Percentiles rank a stretch among this genome's conserved stretches.
phyloP scores from a whole-genome alignment of 2,888 invertebrate genomes.

The Agrochola circellaris region DNA sequence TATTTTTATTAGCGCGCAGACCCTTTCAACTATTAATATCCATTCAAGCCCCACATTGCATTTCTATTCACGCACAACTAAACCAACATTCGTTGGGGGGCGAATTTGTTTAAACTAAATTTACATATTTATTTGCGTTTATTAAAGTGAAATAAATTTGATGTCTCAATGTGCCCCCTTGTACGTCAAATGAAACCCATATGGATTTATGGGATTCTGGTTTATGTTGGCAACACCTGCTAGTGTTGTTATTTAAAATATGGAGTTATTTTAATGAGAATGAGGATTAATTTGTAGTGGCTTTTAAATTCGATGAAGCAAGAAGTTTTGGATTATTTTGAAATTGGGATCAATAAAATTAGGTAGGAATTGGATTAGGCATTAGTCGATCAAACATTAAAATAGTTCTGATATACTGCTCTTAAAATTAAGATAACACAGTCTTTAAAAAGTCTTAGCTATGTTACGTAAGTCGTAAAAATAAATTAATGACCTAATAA shows the following conservation, averaged over 20 bases:
- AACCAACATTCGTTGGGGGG: slow-evolving; percentile 56
- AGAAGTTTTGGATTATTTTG: neutral
- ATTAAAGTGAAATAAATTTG: slow-evolving; percentile 85
- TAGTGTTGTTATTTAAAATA: slow-evolving; percentile 33
- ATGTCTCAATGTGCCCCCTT: slow-evolving; percentile 75
- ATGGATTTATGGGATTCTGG: slow-evolving; percentile 55
- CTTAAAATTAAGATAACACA: slow-evolving; percentile 1
- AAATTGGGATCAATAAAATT: slow-evolving; percentile 8
- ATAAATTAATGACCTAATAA: slow-evolving; percentile 3
- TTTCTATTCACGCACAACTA: slow-evolving; percentile 69
- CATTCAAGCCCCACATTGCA: slow-evolving; percentile 61
- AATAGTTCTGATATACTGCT: slow-evolving; percentile 10
- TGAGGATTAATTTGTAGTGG: slow-evolving; percentile 15
- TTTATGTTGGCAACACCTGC: slow-evolving; percentile 67
- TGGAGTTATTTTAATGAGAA: slow-evolving; percentile 41
- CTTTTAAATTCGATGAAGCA: neutral
- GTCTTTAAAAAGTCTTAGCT: neutral
- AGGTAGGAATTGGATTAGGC: slow-evolving; percentile 1
- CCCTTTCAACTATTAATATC: slow-evolving; percentile 52
- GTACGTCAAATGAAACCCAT: slow-evolving; percentile 40
- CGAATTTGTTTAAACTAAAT: slow-evolving; percentile 70
- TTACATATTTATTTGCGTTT: slow-evolving; percentile 84
- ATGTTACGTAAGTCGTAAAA: neutral
- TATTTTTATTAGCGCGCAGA: slow-evolving; percentile 61
- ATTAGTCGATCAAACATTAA: neutral